phyloP scores from a whole-genome alignment of 2,888 invertebrate species.

The Bhutanitis thaidina region DNA sequence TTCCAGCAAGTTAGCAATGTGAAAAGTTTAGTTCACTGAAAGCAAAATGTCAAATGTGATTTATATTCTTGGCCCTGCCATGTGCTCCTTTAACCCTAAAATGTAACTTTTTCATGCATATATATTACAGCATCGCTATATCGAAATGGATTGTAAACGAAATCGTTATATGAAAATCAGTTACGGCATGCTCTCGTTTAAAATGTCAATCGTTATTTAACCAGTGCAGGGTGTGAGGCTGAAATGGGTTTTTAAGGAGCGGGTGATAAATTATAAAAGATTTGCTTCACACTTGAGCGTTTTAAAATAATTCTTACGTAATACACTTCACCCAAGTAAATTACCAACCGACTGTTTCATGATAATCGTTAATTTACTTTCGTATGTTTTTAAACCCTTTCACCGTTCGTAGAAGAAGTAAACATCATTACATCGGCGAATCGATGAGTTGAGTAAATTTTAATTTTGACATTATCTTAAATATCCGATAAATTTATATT shows the following conservation, averaged over 20 bases:
- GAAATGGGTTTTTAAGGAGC: conserved; percentile 1
- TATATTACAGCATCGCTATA: no score
- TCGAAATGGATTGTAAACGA: no score
- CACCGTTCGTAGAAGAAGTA: neutral
- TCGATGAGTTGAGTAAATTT: neutral
- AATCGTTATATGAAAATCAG: conserved; percentile 24
- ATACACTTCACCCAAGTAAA: neutral
- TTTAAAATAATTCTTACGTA: neutral
- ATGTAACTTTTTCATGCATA: no score
- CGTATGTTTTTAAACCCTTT: neutral
- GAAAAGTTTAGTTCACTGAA: no score
- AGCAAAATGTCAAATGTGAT: no score
- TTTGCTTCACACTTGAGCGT: neutral
- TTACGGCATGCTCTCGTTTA: conserved; percentile 35
- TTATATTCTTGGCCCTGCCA: no score
- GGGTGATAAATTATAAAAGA: neutral
- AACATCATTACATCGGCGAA: neutral
- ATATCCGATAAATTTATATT: neutral
- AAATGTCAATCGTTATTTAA: conserved; percentile 64
- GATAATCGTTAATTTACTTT: neutral
- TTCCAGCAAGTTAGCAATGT: no score
- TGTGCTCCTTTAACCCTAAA: no score
- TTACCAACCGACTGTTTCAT: no score
- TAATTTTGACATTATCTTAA: neutral
- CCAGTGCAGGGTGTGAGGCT: conserved; percentile 28